Evolutionary conservation across 2,797 vertebrate species (phyloP).

Genomic region (Mastacembelus armatus): DNA sequence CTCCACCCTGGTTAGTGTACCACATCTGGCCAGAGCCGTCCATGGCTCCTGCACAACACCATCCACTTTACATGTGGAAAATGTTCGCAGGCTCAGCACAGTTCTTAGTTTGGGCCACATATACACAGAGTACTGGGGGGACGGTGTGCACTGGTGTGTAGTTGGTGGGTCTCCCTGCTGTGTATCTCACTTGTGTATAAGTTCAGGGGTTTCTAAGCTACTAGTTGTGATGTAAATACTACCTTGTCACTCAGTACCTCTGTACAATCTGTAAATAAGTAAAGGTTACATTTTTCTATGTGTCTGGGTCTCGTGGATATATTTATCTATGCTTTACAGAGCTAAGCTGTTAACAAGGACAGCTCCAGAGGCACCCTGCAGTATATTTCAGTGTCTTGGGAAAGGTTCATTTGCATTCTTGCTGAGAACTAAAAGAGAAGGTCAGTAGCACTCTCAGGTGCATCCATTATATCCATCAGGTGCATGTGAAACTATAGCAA

Average conservation of each 20-base stretch:
- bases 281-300: constrained; percentile 85
- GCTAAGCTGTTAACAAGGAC: neutral
- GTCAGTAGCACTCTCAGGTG: neutral
- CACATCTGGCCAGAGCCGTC: constrained; percentile 15
- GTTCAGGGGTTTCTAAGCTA: constrained; percentile 83
- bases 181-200: constrained; percentile 78
- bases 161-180: constrained; percentile 67
- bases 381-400: no score
- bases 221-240: constrained; percentile 83
- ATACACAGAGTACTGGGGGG: constrained; percentile 39
- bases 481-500: no score
- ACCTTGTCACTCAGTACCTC: constrained; percentile 84
- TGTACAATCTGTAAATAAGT: constrained; percentile 87
- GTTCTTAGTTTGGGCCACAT: constrained; percentile 26
- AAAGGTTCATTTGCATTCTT: no score
- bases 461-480: no score
- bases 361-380: neutral
- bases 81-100: constrained; percentile 26
- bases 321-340: constrained; percentile 1
- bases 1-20: constrained; percentile 26
- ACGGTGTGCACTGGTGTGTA: constrained; percentile 54
- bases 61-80: constrained; percentile 9
- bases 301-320: constrained; percentile 54
- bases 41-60: constrained; percentile 33
- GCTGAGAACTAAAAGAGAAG: neutral